phyloP scores from a whole-genome alignment of 2,888 invertebrate genomes.

The Lamellibrachia satsuma region DNA sequence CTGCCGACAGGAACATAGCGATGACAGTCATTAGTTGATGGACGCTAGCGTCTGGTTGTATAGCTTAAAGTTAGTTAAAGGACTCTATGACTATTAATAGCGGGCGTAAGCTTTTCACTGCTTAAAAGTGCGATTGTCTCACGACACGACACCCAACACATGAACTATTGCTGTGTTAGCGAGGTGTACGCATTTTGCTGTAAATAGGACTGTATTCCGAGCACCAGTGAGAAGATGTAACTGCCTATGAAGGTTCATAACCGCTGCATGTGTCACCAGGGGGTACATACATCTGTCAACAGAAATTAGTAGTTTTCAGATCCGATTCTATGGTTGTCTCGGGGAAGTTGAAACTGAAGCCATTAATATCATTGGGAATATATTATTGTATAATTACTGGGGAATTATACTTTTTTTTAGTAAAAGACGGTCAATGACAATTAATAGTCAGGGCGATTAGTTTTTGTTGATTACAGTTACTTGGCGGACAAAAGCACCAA shows the following conservation, averaged over 20 bases:
- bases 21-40: not conserved
- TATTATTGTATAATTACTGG: not conserved
- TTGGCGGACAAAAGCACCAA: too few relatives aligned
- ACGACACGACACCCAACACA: not conserved
- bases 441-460: not conserved
- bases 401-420: not conserved
- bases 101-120: not conserved
- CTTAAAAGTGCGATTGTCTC: not conserved
- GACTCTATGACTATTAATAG: not conserved
- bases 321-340: not conserved
- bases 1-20: not conserved
- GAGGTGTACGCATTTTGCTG: not conserved
- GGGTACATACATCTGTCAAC: too few relatives aligned
- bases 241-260: too few relatives aligned
- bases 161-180: not conserved
- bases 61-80: not conserved
- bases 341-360: not conserved
- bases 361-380: not conserved
- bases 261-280: too few relatives aligned
- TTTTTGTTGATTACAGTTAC: too few relatives aligned
- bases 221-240: not conserved
- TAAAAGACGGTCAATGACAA: not conserved
- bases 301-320: too few relatives aligned
- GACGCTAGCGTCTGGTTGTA: not conserved
- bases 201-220: not conserved